These are phyloP conservation scores for Stenurella melanura DNA, from an alignment of 2,888 invertebrate genomes.

Conservation along the genomic window DNA sequence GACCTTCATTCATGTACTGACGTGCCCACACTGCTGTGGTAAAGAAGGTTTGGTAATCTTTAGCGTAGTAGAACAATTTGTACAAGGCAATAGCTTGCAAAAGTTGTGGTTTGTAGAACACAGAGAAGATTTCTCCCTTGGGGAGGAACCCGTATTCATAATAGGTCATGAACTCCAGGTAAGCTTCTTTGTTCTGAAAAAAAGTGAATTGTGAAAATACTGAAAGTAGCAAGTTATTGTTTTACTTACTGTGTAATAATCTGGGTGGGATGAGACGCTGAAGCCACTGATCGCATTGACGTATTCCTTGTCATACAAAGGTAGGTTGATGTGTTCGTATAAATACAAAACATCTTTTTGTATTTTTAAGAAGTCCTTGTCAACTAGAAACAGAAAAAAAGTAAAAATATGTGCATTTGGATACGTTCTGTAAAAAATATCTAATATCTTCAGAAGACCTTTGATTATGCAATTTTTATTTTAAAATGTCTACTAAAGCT, in stretches of 20 bases:
- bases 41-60: conserved; percentile 81
- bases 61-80: conserved; percentile 81
- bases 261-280: conserved; percentile 77
- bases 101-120: conserved; percentile 77
- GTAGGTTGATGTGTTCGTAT: conserved; percentile 79
- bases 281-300: conserved; percentile 77
- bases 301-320: conserved; percentile 74
- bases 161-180: conserved; percentile 75
- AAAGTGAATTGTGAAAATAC: neutral
- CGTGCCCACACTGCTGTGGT: conserved; percentile 82
- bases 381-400: conserved; percentile 38
- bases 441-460: no score
- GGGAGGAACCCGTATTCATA: conserved; percentile 77
- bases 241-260: conserved; percentile 66
- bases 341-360: conserved; percentile 74
- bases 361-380: conserved; percentile 48
- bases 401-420: neutral
- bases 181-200: conserved; percentile 70
- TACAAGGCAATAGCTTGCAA: conserved; percentile 79
- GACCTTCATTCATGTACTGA: conserved; percentile 80
- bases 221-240: neutral
- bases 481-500: no score
- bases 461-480: no score
- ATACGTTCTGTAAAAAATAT: neutral
- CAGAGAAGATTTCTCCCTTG: conserved; percentile 77